Evolutionary conservation across 2,113 vertebrate genomes (phyloP).

Genomic region (Tragelaphus scriptus): DNA sequence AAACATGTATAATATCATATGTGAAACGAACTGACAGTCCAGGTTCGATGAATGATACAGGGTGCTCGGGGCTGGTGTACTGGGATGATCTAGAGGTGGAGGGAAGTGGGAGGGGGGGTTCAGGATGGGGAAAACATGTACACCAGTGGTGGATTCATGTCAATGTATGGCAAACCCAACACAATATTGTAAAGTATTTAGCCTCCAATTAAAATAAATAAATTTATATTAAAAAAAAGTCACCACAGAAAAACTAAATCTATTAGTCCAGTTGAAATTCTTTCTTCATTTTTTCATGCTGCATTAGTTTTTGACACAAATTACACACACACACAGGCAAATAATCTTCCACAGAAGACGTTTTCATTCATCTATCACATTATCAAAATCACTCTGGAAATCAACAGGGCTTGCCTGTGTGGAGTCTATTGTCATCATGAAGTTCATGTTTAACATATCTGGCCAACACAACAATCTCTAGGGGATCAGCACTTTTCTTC

Average conservation of each 20-base stretch:
- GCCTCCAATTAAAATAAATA: no score
- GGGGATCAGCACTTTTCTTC: neutral
- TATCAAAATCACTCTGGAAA: neutral
- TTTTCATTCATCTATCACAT: slow-evolving; percentile 9
- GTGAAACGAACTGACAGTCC: no score
- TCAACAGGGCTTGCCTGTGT: neutral
- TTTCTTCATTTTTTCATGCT: neutral
- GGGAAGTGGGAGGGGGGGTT: no score
- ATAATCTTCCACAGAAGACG: neutral
- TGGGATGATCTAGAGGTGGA: no score
- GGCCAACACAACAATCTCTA: neutral
- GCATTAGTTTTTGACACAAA: neutral
- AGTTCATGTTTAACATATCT: neutral
- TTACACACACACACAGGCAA: neutral
- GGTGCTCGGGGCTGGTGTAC: no score
- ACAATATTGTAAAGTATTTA: no score
- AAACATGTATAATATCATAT: no score
- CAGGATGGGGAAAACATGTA: no score
- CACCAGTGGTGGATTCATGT: no score
- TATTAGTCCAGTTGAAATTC: neutral
- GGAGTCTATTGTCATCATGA: neutral
- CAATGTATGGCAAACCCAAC: no score
- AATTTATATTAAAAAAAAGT: no score
- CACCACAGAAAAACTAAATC: neutral
- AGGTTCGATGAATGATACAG: no score